phyloP scores from a whole-genome alignment of 2,113 vertebrate genomes.

The Sorex araneus region DNA sequence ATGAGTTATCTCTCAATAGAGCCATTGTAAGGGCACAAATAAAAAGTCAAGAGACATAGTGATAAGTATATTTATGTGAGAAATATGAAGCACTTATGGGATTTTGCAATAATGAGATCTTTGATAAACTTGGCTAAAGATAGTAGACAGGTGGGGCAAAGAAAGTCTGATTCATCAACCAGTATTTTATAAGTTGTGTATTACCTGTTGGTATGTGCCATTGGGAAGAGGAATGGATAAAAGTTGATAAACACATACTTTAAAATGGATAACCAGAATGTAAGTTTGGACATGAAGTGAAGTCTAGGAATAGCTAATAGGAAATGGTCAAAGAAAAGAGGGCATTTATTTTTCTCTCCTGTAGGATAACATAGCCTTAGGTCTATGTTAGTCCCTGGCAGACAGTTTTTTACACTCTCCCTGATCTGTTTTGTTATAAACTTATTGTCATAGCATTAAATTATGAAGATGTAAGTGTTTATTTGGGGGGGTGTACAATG shows the following conservation, averaged over 20 bases:
- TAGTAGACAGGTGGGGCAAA: neutral
- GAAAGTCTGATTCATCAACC: conserved; percentile 1
- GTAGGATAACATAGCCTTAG: no score
- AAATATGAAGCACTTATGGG: neutral
- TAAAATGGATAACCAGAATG: neutral
- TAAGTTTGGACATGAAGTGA: neutral
- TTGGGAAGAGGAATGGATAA: neutral
- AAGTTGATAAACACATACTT: neutral
- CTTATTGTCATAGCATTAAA: no score
- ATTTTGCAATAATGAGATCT: neutral
- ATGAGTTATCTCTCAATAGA: neutral
- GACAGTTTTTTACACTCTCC: no score
- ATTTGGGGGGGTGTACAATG: no score
- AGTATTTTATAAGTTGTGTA: conserved; percentile 1
- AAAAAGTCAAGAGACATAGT: neutral
- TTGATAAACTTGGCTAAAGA: conserved; percentile 41
- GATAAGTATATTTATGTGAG: neutral
- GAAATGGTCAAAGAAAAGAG: neutral
- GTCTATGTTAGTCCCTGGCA: no score
- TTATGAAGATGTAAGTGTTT: no score
- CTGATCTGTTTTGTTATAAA: neutral
- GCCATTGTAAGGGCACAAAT: neutral
- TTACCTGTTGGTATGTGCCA: neutral
- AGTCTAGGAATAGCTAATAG: neutral
- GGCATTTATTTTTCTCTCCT: neutral